Evolutionary conservation across 2,113 vertebrate genomes (phyloP).

Genomic region (Corythaixoides concolor): DNA sequence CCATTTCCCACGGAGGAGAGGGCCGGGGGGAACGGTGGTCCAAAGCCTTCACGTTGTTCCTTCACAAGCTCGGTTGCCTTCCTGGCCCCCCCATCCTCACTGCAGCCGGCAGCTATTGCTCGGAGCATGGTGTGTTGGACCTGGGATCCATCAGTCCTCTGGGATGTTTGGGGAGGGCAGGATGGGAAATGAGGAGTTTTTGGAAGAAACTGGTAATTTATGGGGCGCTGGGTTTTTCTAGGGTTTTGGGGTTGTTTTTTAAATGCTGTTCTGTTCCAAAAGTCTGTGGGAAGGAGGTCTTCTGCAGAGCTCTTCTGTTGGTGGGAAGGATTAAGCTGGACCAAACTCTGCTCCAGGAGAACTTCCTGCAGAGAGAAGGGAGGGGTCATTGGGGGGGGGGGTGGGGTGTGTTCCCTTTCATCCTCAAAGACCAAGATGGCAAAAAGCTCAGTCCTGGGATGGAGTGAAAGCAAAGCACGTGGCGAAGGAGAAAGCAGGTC

Average conservation of each 20-base stretch:
- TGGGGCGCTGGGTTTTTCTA: neutral
- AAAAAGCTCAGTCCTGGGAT: neutral
- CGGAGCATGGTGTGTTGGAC: neutral
- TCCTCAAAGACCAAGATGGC: neutral
- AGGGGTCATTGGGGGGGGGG: neutral
- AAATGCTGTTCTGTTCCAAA: neutral
- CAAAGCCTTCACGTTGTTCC: neutral
- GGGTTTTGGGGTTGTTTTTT: neutral
- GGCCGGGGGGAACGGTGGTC: neutral
- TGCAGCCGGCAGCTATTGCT: neutral
- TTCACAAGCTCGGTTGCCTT: neutral
- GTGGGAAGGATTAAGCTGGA: neutral
- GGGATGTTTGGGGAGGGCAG: neutral
- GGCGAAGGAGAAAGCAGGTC: neutral
- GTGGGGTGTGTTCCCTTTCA: neutral
- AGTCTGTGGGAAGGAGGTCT: neutral
- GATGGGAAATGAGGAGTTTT: neutral
- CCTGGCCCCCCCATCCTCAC: neutral
- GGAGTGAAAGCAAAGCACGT: neutral
- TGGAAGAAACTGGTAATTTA: neutral
- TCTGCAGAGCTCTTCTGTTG: neutral
- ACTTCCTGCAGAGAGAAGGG: neutral
- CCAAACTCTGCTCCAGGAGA: neutral
- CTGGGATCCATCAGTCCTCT: neutral
- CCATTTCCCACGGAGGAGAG: neutral